phyloP scores from a whole-genome alignment of 2,888 invertebrate genomes.

The Drosophila kuntzei region DNA sequence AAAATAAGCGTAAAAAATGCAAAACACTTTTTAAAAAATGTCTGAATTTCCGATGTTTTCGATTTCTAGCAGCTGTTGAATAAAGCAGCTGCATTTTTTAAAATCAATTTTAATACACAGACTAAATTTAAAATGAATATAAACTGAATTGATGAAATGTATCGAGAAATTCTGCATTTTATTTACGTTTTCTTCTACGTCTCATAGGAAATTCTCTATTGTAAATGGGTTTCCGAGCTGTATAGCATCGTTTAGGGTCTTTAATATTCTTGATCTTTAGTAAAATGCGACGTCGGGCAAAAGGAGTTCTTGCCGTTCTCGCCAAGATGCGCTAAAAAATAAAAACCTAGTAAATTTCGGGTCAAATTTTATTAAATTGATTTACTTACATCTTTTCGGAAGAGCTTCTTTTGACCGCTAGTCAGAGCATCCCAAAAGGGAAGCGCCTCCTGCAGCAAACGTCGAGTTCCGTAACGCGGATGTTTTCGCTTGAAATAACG shows the following conservation, averaged over 20 bases:
- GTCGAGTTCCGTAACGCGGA: constrained; percentile 11
- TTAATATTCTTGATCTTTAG: constrained; percentile 5
- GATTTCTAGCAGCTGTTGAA: background rate
- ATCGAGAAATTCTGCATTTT: background rate
- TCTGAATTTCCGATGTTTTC: background rate
- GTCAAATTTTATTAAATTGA: background rate
- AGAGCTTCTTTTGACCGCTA: constrained; percentile 29
- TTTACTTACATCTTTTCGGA: constrained; percentile 39
- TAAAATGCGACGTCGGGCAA: constrained; percentile 2
- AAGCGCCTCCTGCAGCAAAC: constrained; percentile 44
- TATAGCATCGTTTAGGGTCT: background rate
- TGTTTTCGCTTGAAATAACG: constrained; percentile 47
- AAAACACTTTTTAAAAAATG: background rate
- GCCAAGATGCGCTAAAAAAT: constrained; percentile 45
- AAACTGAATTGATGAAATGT: background rate
- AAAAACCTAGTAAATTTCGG: background rate
- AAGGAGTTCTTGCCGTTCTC: constrained; percentile 17
- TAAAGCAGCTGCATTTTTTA: background rate
- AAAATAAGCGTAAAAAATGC: background rate
- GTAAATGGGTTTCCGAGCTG: constrained; percentile 21
- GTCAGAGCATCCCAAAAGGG: constrained; percentile 46
- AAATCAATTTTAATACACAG: background rate
- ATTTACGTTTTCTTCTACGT: background rate
- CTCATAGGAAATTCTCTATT: background rate
- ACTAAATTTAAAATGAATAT: background rate